Percentiles rank a stretch among this genome's conserved stretches.
phyloP scores from a whole-genome alignment of 2,797 vertebrate species.

The Cirrhinus molitorella region DNA sequence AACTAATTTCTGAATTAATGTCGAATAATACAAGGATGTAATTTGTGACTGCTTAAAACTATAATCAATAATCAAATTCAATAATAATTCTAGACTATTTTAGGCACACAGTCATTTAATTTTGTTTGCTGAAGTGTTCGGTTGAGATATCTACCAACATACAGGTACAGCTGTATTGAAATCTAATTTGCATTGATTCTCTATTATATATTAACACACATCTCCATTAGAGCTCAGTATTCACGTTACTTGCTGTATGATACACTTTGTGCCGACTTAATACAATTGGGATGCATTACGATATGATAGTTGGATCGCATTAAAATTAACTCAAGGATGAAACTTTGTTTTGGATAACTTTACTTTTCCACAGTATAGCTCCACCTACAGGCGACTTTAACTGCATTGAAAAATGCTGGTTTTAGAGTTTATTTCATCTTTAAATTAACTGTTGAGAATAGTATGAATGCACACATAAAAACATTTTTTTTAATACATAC shows the following conservation, averaged over 20 bases:
- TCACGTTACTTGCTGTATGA: neutral
- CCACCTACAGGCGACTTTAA: neutral
- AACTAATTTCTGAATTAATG: neutral
- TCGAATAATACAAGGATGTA: neutral
- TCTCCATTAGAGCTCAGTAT: neutral
- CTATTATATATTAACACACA: neutral
- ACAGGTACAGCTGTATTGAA: no score
- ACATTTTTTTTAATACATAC: neutral
- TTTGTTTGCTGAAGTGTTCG: neutral
- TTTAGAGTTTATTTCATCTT: neutral
- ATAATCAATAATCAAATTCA: neutral
- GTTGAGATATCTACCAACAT: neutral
- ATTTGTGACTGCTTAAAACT: neutral
- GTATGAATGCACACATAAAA: neutral
- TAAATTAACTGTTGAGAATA: neutral
- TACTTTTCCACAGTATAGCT: neutral
- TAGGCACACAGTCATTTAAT: neutral
- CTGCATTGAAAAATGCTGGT: no score
- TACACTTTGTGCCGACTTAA: neutral
- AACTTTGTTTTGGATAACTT: neutral
- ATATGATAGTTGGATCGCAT: neutral
- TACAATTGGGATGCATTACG: neutral
- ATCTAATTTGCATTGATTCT: no score
- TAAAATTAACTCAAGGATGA: neutral
- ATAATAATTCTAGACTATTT: neutral